A percentile compares a stretch with the other conserved stretches of the same genome.
phyloP scores from a whole-genome alignment of 2,113 vertebrate genomes.

The Sturnira hondurensis region DNA sequence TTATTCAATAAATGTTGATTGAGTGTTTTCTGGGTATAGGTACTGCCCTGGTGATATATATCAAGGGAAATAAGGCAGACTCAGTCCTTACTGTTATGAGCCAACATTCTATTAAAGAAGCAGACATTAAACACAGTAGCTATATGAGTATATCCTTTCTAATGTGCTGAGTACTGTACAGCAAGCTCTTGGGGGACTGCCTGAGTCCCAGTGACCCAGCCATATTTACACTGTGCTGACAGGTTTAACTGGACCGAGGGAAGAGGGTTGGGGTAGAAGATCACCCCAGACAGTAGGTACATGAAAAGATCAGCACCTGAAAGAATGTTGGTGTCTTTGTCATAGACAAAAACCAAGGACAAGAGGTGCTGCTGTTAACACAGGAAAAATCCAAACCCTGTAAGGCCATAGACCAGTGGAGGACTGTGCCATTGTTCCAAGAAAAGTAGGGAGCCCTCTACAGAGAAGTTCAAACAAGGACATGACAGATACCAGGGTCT shows the following conservation, averaged over 20 bases:
- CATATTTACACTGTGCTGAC: background rate
- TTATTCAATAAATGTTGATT: background rate
- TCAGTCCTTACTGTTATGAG: background rate
- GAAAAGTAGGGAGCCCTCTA: background rate
- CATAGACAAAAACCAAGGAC: background rate
- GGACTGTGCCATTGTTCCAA: background rate
- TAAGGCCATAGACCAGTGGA: background rate
- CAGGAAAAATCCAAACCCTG: background rate
- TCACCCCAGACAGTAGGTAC: background rate
- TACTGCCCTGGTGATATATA: background rate
- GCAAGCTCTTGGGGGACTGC: background rate
- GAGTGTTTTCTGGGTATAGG: background rate
- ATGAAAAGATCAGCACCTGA: background rate
- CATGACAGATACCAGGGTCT: background rate
- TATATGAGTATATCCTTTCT: background rate
- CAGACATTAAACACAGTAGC: background rate
- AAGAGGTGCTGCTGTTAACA: fast-evolving
- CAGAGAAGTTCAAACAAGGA: background rate
- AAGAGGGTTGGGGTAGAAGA: background rate
- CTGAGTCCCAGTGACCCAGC: background rate
- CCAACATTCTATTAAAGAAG: background rate
- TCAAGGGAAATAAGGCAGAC: background rate
- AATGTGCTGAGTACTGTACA: background rate
- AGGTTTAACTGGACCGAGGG: background rate
- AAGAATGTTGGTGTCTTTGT: background rate